These are phyloP conservation scores for Polypedilum vanderplanki DNA, from an alignment of 1,140 invertebrate genomes.

Conservation along the genomic window DNA sequence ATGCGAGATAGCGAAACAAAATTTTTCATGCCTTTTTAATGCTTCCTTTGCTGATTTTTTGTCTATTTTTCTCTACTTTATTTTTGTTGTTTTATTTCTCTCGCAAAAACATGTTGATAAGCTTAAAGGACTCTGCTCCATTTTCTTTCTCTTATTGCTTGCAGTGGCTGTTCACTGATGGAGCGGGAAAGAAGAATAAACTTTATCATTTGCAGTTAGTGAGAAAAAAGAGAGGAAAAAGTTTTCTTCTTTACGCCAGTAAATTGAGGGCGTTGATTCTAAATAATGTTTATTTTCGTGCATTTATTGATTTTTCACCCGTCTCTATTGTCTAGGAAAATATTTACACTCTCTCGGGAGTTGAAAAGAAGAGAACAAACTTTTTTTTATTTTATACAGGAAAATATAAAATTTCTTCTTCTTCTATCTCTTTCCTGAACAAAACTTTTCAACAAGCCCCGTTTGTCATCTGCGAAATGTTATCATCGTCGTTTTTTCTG, in stretches of 20 bases:
- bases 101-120: slow-evolving; percentile 12
- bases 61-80: background rate
- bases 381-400: too few relatives aligned
- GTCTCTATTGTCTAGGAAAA: background rate
- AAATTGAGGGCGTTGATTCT: slow-evolving; percentile 14
- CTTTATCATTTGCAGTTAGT: slow-evolving; percentile 2
- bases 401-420: too few relatives aligned
- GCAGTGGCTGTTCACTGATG: background rate
- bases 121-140: slow-evolving; percentile 4
- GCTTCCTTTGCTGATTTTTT: background rate
- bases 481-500: background rate
- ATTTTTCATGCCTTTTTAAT: slow-evolving; percentile 19
- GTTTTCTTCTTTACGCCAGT: background rate
- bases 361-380: too few relatives aligned
- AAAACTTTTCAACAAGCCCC: background rate
- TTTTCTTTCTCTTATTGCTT: background rate
- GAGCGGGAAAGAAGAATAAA: background rate
- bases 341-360: too few relatives aligned
- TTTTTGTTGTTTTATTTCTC: background rate
- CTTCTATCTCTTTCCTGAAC: background rate
- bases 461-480: background rate
- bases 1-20: background rate
- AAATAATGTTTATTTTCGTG: slow-evolving; percentile 20
- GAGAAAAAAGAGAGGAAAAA: too few relatives aligned
- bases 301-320: background rate